Conservation (phyloP, 2,888 invertebrate species). For the Hemaris fuciformis region DNA sequence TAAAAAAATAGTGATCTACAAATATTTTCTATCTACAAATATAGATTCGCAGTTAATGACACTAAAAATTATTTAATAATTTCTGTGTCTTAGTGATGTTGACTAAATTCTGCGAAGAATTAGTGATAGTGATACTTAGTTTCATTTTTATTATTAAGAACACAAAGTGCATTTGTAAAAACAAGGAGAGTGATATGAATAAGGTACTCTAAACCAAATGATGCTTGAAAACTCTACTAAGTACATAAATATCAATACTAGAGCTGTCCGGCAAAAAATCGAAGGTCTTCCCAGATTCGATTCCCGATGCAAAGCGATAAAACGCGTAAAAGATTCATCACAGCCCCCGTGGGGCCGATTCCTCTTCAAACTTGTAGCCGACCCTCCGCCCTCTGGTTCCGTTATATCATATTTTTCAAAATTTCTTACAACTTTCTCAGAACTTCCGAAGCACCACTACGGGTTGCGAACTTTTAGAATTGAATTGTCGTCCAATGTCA, state of each 20-base stretch:
- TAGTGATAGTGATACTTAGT: too few relatives aligned
- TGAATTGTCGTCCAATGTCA: conserved; percentile 49
- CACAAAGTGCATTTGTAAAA: too few relatives aligned
- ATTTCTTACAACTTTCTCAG: conserved; percentile 57
- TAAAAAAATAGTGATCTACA: too few relatives aligned
- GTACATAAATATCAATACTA: conserved; percentile 3
- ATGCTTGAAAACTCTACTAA: not conserved
- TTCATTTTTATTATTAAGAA: too few relatives aligned
- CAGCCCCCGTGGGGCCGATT: conserved; percentile 69
- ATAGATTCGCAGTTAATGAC: too few relatives aligned
- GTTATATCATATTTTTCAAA: conserved; percentile 78
- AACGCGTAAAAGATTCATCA: conserved; percentile 79
- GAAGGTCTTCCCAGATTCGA: conserved; percentile 48
- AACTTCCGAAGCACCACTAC: conserved; percentile 45
- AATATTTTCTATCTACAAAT: too few relatives aligned
- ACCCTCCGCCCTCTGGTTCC: conserved; percentile 56
- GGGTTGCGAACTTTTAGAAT: conserved; percentile 51
- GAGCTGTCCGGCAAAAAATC: conserved; percentile 2
- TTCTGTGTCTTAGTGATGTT: too few relatives aligned
- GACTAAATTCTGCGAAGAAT: too few relatives aligned
- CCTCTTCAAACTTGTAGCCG: conserved; percentile 70
- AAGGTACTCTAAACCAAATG: too few relatives aligned
- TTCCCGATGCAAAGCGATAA: conserved; percentile 73
- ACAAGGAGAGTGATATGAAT: too few relatives aligned
- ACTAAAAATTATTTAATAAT: too few relatives aligned